Conservation (phyloP, 1,140 invertebrate genomes). For the Drosophila bocki region DNA sequence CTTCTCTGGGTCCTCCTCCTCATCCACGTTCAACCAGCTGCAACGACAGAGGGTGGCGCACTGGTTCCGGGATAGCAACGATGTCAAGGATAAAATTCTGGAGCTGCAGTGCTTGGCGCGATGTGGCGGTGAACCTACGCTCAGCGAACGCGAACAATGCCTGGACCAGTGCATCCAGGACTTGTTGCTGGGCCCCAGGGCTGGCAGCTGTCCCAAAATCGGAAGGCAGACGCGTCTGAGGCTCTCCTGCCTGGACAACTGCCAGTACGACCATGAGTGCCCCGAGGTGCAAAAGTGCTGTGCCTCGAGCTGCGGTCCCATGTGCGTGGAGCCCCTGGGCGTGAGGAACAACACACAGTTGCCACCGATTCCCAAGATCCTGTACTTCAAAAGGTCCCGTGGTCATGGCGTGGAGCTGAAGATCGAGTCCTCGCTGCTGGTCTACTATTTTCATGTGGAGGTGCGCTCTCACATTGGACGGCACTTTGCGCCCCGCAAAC, state of each 20-base stretch:
- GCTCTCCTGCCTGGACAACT: conserved; percentile 87
- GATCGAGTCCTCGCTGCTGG: conserved; percentile 71
- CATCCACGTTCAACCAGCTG: conserved; percentile 29
- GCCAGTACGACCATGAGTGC: conserved; percentile 88
- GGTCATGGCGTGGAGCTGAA: conserved; percentile 79
- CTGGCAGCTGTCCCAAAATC: conserved; percentile 64
- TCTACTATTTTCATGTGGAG: conserved; percentile 85
- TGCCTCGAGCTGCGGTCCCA: conserved; percentile 87
- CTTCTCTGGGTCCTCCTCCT: conserved; percentile 1
- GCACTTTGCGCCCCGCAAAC: conserved; percentile 85
- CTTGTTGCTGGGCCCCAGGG: conserved; percentile 58
- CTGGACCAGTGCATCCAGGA: conserved; percentile 63
- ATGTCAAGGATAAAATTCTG: conserved; percentile 79
- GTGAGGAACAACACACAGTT: conserved; percentile 84
- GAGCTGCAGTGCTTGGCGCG: conserved; percentile 76
- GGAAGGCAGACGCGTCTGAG: conserved; percentile 55
- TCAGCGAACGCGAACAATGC: conserved; percentile 43
- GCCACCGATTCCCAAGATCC: conserved; percentile 76
- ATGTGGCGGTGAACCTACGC: conserved; percentile 39
- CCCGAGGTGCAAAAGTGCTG: conserved; percentile 89
- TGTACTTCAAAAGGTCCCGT: conserved; percentile 62
- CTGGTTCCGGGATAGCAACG: conserved; percentile 64
- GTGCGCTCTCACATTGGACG: conserved; percentile 87
- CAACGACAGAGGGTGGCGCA: conserved; percentile 60
- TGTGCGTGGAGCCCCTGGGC: conserved; percentile 87